Conservation (phyloP, 2,888 invertebrate genomes). For the Choristoneura rosaceana region DNA sequence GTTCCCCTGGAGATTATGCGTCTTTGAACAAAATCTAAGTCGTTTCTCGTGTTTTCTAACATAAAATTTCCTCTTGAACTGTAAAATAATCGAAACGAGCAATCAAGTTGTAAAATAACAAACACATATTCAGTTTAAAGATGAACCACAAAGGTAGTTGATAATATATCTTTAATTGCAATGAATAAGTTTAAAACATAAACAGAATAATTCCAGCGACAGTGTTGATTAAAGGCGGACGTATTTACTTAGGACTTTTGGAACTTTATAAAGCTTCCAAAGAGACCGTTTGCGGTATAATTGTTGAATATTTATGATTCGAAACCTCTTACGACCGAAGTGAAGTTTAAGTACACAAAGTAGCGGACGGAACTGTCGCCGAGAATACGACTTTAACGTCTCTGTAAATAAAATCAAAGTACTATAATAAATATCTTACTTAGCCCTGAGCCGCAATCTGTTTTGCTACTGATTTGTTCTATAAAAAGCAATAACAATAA, state of each 20-base stretch:
- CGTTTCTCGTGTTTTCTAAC: conserved; percentile 7
- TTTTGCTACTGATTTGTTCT: conserved; percentile 49
- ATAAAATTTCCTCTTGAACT: conserved; percentile 1
- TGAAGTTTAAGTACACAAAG: conserved; percentile 36
- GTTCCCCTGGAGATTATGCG: conserved; percentile 34
- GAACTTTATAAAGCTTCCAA: conserved; percentile 15
- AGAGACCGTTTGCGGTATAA: conserved; percentile 14
- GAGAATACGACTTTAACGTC: conserved; percentile 26
- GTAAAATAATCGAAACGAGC: neutral
- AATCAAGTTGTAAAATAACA: neutral
- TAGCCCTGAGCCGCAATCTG: conserved; percentile 48
- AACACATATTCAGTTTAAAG: neutral
- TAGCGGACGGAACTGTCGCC: conserved; percentile 17
- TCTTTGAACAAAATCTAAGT: conserved; percentile 23
- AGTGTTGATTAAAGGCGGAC: conserved; percentile 6
- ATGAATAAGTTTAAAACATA: neutral
- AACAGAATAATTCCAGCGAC: conserved; percentile 8
- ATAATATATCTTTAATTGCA: neutral
- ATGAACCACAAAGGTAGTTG: neutral
- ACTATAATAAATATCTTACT: conserved; percentile 43
- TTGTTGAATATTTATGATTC: conserved; percentile 28
- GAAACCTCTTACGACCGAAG: conserved; percentile 18
- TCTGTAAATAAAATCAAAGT: conserved; percentile 37
- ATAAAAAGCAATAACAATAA: conserved; percentile 60
- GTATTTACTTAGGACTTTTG: conserved; percentile 20